Evolutionary conservation across 2,888 invertebrate species (phyloP), one percentile per base, ranked within the genome.

Genomic region (Ennomos erosarius): DNA sequence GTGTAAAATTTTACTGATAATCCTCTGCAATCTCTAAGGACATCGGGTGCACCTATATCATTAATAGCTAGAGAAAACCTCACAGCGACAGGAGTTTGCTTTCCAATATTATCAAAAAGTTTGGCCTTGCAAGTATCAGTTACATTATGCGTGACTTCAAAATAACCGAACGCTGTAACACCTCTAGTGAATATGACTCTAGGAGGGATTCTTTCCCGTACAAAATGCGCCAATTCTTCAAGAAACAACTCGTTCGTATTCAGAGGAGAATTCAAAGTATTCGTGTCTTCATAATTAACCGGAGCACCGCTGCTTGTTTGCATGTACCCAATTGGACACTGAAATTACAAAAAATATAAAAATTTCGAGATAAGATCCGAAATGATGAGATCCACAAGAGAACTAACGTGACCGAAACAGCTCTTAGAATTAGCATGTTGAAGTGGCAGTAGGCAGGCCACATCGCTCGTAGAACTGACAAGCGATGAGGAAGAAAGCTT

Each of bases 121-220:
- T 92, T 91, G 0, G 95, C 95, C 69, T 93, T 94, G 11, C 86
- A 86, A 69, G 94, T 95, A 67, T 93, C 85, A 0, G 89, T 87
- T 51, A 97, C 96, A 75, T 97, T 96, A 71, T 97, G 94, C 0
- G 97, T 97, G 0, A 97, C 95, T 83, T 96, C 95, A 72, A 97
- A 96, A 74, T 96, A 96, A 1, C 96, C 96, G 80, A 96, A 97
- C 1, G 97, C 97, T 10, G 96, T 98, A 37, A 96, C 97, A 59
- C 98, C 98, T 86, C 98, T 98, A 0, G 98, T 98, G 81, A 98
- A 98, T 1, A 98, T 98, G 0, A 98, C 96, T 63, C 98, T 94
- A 82, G 98, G 98, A 0, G 98, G 98, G 70, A 98, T 98, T 54
- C 98, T 94, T 84, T 99, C 98, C 12, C 98, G 92, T 74, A 95